Evolutionary conservation across 92 coral and sea anemone genomes (phyloP).

Genomic region (Paragorgia papillata): DNA sequence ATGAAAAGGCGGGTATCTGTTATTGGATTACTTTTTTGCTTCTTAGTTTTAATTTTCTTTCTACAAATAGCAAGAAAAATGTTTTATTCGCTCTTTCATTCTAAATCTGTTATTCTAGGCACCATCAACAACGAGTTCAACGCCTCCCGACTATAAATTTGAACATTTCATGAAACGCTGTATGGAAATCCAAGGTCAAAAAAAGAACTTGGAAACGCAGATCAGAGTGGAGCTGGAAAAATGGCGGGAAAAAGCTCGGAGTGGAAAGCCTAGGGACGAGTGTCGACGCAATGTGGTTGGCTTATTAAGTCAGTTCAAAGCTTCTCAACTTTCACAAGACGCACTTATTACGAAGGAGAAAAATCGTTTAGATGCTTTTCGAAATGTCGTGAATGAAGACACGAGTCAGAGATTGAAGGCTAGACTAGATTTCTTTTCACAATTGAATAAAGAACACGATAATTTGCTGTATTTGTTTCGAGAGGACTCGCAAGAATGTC

Average conservation of each 20-base stretch:
- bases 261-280: slow-evolving; percentile 82
- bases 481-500: slow-evolving; percentile 94
- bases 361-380: slow-evolving; percentile 85
- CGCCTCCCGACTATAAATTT: slow-evolving; percentile 98
- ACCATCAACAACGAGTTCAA: slow-evolving; percentile 10
- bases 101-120: slow-evolving; percentile 4
- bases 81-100: no score
- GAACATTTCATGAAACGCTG: slow-evolving; percentile 96
- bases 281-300: slow-evolving; percentile 81
- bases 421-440: slow-evolving; percentile 83
- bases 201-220: slow-evolving; percentile 85
- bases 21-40: no score
- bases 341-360: slow-evolving; percentile 86
- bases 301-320: slow-evolving; percentile 79
- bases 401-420: slow-evolving; percentile 87
- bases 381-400: slow-evolving; percentile 95
- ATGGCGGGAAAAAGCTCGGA: slow-evolving; percentile 83
- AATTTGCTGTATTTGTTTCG: slow-evolving; percentile 79
- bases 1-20: not conserved
- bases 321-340: slow-evolving; percentile 87
- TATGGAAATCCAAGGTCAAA: slow-evolving; percentile 90
- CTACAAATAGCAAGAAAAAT: no score
- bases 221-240: slow-evolving; percentile 80
- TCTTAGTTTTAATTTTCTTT: no score
- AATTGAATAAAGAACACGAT: slow-evolving; percentile 84